Evolutionary conservation across 2,888 invertebrate genomes (phyloP), one percentile per base, ranked within the genome.

Genomic region (Encarsia formosa): DNA sequence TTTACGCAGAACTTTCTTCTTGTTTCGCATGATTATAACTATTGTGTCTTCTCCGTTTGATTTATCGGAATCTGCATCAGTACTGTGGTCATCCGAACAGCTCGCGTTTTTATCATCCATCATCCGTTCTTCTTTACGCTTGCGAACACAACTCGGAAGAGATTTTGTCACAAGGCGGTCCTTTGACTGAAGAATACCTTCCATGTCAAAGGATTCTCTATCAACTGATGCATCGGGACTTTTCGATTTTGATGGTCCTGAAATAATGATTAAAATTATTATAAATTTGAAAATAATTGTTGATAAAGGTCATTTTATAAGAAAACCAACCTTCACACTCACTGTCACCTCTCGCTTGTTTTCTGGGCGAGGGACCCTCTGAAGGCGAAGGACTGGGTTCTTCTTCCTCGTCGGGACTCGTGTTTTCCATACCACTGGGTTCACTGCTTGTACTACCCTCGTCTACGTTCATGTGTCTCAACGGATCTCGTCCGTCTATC

Each of bases 361-460:
- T 83, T 35, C 83, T 75, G 2, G 83, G 82, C 11, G 83, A 81
- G 0, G 83, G 82, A 2, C 83, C 82, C 40, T 73, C 73, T 1
- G 73, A 73, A 8, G 68, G 63, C 1, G 71, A 67, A 3, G 72
- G 73, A 56, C 71, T 71, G 1, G 68, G 69, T 39, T 72, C 71
- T 29, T 68, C 73, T 23, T 71, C 72, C n/a, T 73, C 73, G 37
- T 74, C 65, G 5, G 69, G 68, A 29, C 71, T 70, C 49, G 69
- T 70, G 42, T 68, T 69, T 1, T 65, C 69, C 53, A 72, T 71
- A 49, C 71, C 66, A 4, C 71, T 71, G 50, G 72, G 71, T 2
- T 69, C 70, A 40, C 71, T 72, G 43, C 71, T 73, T 20, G 70
- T 71, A 32, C 69, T 73, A n/a, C 69, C 71, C 22, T 71, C 70